Conservation (phyloP, 2,888 invertebrate species). For the Camponotus fellah region DNA sequence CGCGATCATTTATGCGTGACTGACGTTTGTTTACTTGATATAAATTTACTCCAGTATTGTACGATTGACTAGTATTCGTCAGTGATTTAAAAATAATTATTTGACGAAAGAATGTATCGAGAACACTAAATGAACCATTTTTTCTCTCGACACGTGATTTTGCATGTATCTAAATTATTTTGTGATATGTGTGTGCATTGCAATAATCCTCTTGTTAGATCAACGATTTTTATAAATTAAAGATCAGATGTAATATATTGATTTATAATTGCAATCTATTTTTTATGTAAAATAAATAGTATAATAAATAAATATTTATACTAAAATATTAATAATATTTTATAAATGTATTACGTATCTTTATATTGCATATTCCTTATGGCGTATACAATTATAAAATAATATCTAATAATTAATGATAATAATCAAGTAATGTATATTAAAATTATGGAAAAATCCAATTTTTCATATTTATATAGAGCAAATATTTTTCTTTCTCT, state of each 20-base stretch:
- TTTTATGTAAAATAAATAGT: background rate
- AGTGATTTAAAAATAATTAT: constrained; percentile 18
- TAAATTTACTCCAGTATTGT: constrained; percentile 59
- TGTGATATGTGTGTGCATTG: background rate
- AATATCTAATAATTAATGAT: background rate
- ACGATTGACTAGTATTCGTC: constrained; percentile 53
- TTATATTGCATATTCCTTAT: background rate
- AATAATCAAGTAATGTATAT: background rate
- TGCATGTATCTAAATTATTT: background rate
- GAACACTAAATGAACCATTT: constrained; percentile 39
- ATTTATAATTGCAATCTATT: background rate
- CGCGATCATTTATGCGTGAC: constrained; percentile 73
- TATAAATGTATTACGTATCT: background rate
- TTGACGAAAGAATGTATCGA: constrained; percentile 17
- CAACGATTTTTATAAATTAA: background rate
- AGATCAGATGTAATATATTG: background rate
- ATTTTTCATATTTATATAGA: background rate
- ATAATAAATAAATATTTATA: background rate
- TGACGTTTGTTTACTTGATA: constrained; percentile 74
- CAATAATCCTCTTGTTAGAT: background rate
- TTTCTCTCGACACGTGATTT: background rate
- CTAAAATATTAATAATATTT: background rate
- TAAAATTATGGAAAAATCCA: background rate
- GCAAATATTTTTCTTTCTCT: background rate
- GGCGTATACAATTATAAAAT: background rate